These are phyloP conservation scores for Aplysia californica DNA, from an alignment of 1,140 invertebrate genomes.

Conservation along the genomic window DNA sequence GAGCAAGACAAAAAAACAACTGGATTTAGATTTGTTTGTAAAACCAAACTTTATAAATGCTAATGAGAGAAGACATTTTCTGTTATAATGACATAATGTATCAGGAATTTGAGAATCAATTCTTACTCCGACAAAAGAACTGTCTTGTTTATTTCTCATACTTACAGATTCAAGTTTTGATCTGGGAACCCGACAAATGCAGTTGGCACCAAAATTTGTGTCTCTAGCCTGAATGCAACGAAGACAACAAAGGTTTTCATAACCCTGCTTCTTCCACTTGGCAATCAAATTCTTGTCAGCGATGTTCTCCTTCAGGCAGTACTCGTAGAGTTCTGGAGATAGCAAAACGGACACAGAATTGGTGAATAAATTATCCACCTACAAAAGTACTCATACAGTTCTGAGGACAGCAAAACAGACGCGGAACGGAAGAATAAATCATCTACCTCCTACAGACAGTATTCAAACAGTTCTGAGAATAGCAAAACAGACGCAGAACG, in stretches of 20 bases:
- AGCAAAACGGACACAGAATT: slow-evolving; percentile 23
- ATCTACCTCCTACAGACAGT: too few species aligned
- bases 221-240: slow-evolving; percentile 98
- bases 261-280: slow-evolving; percentile 99
- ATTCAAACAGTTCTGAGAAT: too few species aligned
- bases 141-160: too few species aligned
- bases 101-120: too few species aligned
- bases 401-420: neutral
- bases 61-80: too few species aligned
- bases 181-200: slow-evolving; percentile 98
- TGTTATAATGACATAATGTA: too few species aligned
- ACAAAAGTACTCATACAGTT: too few species aligned
- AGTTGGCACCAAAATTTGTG: slow-evolving; percentile 99
- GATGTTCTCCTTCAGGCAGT: slow-evolving; percentile 96
- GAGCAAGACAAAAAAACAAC: too few species aligned
- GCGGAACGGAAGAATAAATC: neutral
- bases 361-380: too few species aligned
- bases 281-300: slow-evolving; percentile 98
- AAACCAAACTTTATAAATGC: too few species aligned
- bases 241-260: slow-evolving; percentile 99
- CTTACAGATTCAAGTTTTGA: slow-evolving; percentile 94
- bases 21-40: too few species aligned
- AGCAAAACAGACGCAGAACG: neutral
- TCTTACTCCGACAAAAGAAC: too few species aligned
- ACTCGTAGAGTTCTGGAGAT: slow-evolving; percentile 92